Evolutionary conservation across 2,888 invertebrate genomes (phyloP).

Genomic region (Pyrgus malvae): DNA sequence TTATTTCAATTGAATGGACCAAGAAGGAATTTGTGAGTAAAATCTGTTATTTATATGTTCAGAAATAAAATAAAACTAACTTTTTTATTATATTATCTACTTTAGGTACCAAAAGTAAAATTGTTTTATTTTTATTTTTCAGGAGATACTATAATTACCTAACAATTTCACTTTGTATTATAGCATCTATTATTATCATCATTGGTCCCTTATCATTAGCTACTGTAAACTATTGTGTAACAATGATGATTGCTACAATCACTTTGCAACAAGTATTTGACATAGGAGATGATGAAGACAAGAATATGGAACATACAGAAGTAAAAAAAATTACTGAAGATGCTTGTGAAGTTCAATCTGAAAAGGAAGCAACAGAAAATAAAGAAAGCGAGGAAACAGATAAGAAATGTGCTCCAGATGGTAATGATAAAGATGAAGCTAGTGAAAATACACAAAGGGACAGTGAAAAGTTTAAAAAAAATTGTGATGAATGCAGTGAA

Average conservation of each 20-base stretch:
- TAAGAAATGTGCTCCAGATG: constrained; percentile 11
- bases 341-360: constrained; percentile 13
- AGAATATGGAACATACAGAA: constrained; percentile 1
- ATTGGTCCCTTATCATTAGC: constrained; percentile 83
- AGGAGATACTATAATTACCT: constrained; percentile 74
- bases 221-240: constrained; percentile 82
- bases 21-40: constrained; percentile 83
- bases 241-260: constrained; percentile 77
- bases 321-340: constrained; percentile 2
- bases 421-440: constrained; percentile 25
- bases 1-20: constrained; percentile 87
- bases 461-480: constrained; percentile 27
- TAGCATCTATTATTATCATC: constrained; percentile 78
- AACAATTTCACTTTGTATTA: constrained; percentile 71
- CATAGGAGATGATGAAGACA: constrained; percentile 39
- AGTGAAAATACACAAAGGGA: background rate
- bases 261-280: constrained; percentile 81
- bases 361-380: constrained; percentile 25
- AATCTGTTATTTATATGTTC: too few species aligned
- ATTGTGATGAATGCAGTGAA: constrained; percentile 63
- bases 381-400: constrained; percentile 18
- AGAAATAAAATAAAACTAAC: constrained; percentile 1
- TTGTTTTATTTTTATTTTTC: constrained; percentile 31
- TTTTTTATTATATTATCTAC: too few species aligned
- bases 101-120: too few species aligned